A percentile compares a stretch with the other conserved stretches of the same genome.
phyloP scores from a whole-genome alignment of 2,888 invertebrate species.

The Tetragonula carbonaria region DNA sequence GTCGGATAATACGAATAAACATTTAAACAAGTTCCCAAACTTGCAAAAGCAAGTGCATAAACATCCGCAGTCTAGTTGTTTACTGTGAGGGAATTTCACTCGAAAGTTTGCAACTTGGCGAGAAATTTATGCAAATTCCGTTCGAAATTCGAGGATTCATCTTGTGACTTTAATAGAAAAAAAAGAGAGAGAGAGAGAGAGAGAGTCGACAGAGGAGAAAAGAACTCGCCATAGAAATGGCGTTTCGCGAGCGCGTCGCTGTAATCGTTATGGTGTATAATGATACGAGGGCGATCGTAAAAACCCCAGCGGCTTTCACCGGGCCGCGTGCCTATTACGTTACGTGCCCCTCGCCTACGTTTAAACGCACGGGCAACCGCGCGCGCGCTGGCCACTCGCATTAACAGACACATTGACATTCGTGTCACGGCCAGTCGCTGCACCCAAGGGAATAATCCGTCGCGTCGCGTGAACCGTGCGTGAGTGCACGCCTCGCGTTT shows the following conservation, averaged over 20 bases:
- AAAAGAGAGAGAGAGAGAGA: too few species aligned
- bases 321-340: slow-evolving; percentile 73
- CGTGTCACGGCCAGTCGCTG: slow-evolving; percentile 81
- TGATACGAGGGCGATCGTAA: slow-evolving; percentile 74
- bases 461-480: slow-evolving; percentile 34
- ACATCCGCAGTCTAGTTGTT: too few species aligned
- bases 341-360: slow-evolving; percentile 75
- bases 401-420: slow-evolving; percentile 77
- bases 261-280: slow-evolving; percentile 73
- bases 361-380: slow-evolving; percentile 69
- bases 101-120: too few species aligned
- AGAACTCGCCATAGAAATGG: slow-evolving; percentile 46
- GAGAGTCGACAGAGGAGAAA: background rate
- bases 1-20: too few species aligned
- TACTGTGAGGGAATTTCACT: too few species aligned
- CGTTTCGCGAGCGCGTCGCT: slow-evolving; percentile 57
- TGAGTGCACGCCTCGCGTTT: slow-evolving; percentile 39
- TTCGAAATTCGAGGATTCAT: too few species aligned
- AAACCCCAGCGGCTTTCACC: slow-evolving; percentile 73
- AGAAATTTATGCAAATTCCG: too few species aligned
- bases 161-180: too few species aligned
- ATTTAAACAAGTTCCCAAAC: too few species aligned
- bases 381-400: slow-evolving; percentile 55
- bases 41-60: too few species aligned
- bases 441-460: slow-evolving; percentile 71